Evolutionary conservation across 2,797 vertebrate genomes (phyloP).

Genomic region (Smutsia temminckii): DNA sequence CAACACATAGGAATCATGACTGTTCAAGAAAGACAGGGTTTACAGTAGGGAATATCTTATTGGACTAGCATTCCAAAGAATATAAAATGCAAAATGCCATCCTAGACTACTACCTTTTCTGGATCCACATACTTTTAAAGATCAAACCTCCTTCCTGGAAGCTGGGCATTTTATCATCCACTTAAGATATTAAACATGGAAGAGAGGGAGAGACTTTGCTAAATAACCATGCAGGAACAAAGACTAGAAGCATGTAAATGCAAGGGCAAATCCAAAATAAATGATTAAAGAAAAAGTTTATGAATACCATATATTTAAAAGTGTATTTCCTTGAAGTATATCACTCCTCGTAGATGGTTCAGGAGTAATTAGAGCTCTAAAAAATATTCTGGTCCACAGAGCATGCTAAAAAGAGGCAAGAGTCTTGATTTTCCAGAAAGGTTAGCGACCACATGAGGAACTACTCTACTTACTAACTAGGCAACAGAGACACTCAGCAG

Average conservation of each 20-base stretch:
- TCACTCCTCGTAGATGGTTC: neutral
- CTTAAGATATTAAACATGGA: neutral
- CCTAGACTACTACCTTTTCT: conserved; percentile 4
- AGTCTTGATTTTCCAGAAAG: neutral
- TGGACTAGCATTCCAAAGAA: neutral
- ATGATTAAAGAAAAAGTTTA: neutral
- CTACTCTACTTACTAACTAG: neutral
- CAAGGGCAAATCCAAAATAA: conserved; percentile 7
- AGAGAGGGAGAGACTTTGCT: neutral
- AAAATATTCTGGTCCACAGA: neutral
- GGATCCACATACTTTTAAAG: neutral
- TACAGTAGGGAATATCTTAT: neutral
- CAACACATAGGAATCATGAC: neutral
- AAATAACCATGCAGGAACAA: neutral
- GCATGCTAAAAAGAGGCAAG: neutral
- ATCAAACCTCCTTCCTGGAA: neutral
- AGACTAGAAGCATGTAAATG: neutral
- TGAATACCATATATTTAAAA: neutral
- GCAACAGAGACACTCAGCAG: neutral
- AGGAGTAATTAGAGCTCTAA: neutral
- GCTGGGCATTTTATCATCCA: neutral
- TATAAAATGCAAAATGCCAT: neutral
- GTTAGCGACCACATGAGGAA: neutral
- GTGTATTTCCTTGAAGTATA: conserved; percentile 2
- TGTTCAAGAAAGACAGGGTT: neutral